A percentile compares a stretch with the other conserved stretches of the same genome.
phyloP scores from a whole-genome alignment of 2,888 invertebrate species.

The Amphiduros pacificus region DNA sequence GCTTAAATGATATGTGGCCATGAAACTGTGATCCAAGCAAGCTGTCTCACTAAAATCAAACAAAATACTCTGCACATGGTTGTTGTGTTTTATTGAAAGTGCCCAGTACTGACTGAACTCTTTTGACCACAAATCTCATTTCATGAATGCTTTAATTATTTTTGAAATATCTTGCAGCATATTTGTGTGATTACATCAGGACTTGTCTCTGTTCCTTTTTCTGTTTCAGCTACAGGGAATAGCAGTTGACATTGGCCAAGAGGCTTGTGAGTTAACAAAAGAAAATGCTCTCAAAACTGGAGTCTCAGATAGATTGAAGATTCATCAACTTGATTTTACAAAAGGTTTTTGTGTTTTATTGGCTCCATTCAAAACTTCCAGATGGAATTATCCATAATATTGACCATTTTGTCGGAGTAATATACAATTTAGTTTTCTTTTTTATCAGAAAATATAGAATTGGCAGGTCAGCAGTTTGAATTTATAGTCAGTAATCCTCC shows the following conservation, averaged over 20 bases:
- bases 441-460: background rate
- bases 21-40: too few relatives aligned
- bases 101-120: too few relatives aligned
- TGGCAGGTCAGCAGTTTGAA: background rate
- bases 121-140: too few relatives aligned
- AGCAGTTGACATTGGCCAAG: background rate
- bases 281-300: background rate
- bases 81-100: too few relatives aligned
- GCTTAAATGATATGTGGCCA: too few relatives aligned
- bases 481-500: background rate
- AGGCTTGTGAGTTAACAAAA: background rate
- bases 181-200: too few relatives aligned
- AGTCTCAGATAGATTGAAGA: background rate
- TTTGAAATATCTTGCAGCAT: too few relatives aligned
- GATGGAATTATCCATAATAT: background rate
- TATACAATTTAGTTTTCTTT: background rate
- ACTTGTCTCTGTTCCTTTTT: too few relatives aligned
- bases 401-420: background rate
- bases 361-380: background rate
- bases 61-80: too few relatives aligned
- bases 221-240: background rate
- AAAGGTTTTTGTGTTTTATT: too few relatives aligned
- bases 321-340: background rate
- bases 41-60: too few relatives aligned
- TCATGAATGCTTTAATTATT: too few relatives aligned